Evolutionary conservation across 1,140 invertebrate species (phyloP).

Genomic region (Manduca sexta): DNA sequence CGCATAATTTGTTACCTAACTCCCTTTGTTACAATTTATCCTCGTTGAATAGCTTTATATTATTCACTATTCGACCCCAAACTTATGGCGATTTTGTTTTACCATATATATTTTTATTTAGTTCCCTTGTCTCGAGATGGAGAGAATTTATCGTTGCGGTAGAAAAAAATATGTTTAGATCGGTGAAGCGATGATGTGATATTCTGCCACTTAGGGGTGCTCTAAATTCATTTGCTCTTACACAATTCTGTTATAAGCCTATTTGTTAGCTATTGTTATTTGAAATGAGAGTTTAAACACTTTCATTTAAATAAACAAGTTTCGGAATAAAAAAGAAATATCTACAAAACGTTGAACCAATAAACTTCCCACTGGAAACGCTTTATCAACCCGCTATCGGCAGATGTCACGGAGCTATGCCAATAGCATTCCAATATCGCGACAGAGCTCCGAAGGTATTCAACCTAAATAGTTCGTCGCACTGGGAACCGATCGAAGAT

Average conservation of each 20-base stretch:
- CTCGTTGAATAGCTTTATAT: slow-evolving; percentile 24
- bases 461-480: slow-evolving; percentile 34
- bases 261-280: too few species aligned
- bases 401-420: slow-evolving; percentile 25
- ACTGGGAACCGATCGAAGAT: slow-evolving; percentile 7
- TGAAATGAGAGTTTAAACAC: too few species aligned
- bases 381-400: slow-evolving; percentile 14
- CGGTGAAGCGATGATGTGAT: too few species aligned
- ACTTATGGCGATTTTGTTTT: slow-evolving; percentile 10
- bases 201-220: too few species aligned
- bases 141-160: too few species aligned
- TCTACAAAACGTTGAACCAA: too few species aligned
- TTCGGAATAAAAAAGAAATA: not conserved
- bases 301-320: too few species aligned
- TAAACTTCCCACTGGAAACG: too few species aligned
- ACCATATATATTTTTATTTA: not conserved
- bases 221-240: too few species aligned
- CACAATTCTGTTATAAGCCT: too few species aligned
- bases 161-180: too few species aligned
- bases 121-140: too few species aligned
- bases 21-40: slow-evolving; percentile 37
- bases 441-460: slow-evolving; percentile 40
- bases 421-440: slow-evolving; percentile 32
- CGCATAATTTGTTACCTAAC: slow-evolving; percentile 33
- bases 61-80: slow-evolving; percentile 2